Percentiles rank a stretch among this genome's conserved stretches.
Evolutionary conservation across 2,888 invertebrate species (phyloP).

Genomic region (Zonitis immaculata): DNA sequence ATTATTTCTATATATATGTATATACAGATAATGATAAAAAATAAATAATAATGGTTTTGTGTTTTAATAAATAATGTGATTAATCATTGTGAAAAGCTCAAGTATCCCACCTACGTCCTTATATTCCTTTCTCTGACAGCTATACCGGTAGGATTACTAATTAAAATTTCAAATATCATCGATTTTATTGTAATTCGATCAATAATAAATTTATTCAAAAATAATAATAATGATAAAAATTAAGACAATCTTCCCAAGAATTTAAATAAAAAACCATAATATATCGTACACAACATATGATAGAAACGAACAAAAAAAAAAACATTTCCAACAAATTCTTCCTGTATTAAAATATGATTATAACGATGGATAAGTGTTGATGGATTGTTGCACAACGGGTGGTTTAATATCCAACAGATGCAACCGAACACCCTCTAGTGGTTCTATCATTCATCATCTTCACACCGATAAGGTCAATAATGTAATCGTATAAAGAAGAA

Average conservation of each 20-base stretch:
- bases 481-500: background rate
- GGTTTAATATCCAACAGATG: conserved; percentile 30
- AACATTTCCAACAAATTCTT: conserved; percentile 17
- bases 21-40: background rate
- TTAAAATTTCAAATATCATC: conserved; percentile 1
- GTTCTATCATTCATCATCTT: conserved; percentile 38
- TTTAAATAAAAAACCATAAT: conserved; percentile 25
- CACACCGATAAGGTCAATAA: conserved; percentile 34
- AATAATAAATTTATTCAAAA: background rate
- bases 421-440: conserved; percentile 38
- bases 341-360: conserved; percentile 22
- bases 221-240: background rate
- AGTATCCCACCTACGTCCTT: background rate
- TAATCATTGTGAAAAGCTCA: background rate
- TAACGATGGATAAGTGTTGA: conserved; percentile 36
- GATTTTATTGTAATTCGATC: background rate
- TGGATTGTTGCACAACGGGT: conserved; percentile 40
- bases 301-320: conserved; percentile 3
- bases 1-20: background rate
- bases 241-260: background rate
- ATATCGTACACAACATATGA: conserved; percentile 21
- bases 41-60: background rate
- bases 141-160: background rate
- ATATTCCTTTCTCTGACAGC: background rate
- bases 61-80: background rate